Percentiles rank a stretch among this genome's conserved stretches.
phyloP scores from a whole-genome alignment of 2,113 vertebrate genomes.

The Acrocephalus arundinaceus region DNA sequence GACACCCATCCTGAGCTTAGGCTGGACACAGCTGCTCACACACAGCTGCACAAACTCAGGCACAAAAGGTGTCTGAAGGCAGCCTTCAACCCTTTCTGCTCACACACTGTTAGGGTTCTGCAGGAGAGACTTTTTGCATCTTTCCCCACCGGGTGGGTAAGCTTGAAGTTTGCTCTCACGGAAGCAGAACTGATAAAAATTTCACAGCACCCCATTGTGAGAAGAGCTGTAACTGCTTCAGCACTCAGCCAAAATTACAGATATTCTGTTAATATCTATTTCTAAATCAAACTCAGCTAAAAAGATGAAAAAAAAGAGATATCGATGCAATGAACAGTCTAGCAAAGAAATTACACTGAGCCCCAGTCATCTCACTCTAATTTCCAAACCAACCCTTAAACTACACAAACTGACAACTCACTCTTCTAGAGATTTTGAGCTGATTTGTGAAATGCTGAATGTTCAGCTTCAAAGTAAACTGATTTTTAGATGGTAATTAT shows the following conservation, averaged over 20 bases:
- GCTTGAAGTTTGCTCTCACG: not conserved
- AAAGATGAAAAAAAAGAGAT: accelerated
- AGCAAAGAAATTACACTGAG: not conserved
- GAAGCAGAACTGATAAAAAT: slow-evolving; percentile 2
- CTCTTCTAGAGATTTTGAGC: not conserved
- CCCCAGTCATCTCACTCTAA: not conserved
- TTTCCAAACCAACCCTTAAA: not conserved
- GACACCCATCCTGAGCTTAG: not conserved
- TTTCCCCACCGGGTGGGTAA: not conserved
- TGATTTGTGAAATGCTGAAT: not conserved
- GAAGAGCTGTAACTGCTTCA: not conserved
- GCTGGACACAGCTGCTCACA: not conserved
- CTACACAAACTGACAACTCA: not conserved
- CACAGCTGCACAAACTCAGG: not conserved
- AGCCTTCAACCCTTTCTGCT: not conserved
- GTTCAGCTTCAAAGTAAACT: not conserved
- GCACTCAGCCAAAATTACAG: not conserved
- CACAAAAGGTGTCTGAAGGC: not conserved
- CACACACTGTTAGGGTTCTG: not conserved
- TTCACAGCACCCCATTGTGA: not conserved
- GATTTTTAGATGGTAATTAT: not conserved
- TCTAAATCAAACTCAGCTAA: not conserved
- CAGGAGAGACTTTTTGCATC: not conserved
- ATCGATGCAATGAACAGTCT: not conserved
- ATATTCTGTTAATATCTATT: not conserved